Evolutionary conservation across 2,113 vertebrate species (phyloP).

Genomic region (Trichechus manatus): DNA sequence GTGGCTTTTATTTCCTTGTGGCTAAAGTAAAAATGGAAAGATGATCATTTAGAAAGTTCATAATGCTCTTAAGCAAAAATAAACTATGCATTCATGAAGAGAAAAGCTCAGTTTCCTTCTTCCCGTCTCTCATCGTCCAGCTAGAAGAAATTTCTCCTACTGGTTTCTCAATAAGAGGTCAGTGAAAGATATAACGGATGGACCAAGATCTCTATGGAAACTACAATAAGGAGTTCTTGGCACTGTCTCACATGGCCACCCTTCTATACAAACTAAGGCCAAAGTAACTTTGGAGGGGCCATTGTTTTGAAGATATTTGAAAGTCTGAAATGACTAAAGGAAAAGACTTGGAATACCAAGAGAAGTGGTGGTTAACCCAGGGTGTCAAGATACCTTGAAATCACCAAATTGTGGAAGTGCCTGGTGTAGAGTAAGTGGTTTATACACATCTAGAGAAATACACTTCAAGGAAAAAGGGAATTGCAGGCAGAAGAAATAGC

Average conservation of each 20-base stretch:
- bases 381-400: background rate
- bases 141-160: background rate
- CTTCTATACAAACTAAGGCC: background rate
- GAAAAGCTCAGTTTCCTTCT: background rate
- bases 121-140: background rate
- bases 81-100: constrained; percentile 13
- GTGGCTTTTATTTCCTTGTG: background rate
- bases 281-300: background rate
- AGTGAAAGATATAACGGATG: background rate
- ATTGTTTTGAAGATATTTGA: background rate
- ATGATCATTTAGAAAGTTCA: constrained; percentile 16
- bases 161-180: background rate
- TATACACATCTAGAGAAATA: background rate
- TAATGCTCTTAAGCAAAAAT: constrained; percentile 44
- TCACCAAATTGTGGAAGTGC: background rate
- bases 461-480: background rate
- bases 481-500: too few relatives aligned
- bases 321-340: background rate
- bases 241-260: background rate
- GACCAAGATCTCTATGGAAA: background rate
- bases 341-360: background rate
- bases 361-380: background rate
- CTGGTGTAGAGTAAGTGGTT: background rate
- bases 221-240: background rate
- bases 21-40: constrained; percentile 28